Base-by-base conservation (phyloP, 2,113 vertebrate species). In the Nycticryphes semicollaris region DNA sequence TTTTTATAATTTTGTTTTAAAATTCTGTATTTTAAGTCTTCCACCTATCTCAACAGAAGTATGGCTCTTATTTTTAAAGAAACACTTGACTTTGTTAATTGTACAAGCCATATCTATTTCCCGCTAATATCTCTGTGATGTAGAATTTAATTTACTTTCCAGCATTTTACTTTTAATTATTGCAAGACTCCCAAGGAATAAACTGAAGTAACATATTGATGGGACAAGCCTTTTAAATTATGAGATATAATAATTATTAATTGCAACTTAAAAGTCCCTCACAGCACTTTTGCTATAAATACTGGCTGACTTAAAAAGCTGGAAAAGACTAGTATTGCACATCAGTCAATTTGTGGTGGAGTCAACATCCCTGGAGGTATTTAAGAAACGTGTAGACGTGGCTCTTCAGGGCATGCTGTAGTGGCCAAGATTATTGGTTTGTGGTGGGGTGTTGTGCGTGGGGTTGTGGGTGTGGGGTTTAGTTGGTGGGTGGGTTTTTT, bases 141-240 rank as follows among this genome's bases (percentile, higher is more conserved):
- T 56, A 76, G 47, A 92, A 92, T 60, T 90, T 94, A 96, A 97
- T 96, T 97, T 96, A 95, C 57, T 95, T 97, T 80, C 87, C 82
- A 95, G 47, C 45, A 54, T 84, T 96, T 48, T 87, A 73, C 28
- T 68, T 97, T 88, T 97, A 97, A 97, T 96, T 96, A 97, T 97
- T 93, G 84, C 70, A 57, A 95, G 59, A 54, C 84, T 96, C 47
- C 76, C 62, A 64, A 76, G 83, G 82, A 96, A 94, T 96, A 97
- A 97, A 77, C 25, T 39, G 27, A 94, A 84, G 37, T 19, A 96
- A 90, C 59, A 87, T 70, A 76, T 86, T 94, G 69, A 78, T 95
- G 64, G 48, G 89, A 73, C 93, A 97, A 96, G 83, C 43, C 72
- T 95, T 94, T 96, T 85, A 97, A 97, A 84, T 85, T 69, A 94